phyloP scores from a whole-genome alignment of 2,797 vertebrate species.

The Oreonectes daqikongensis region DNA sequence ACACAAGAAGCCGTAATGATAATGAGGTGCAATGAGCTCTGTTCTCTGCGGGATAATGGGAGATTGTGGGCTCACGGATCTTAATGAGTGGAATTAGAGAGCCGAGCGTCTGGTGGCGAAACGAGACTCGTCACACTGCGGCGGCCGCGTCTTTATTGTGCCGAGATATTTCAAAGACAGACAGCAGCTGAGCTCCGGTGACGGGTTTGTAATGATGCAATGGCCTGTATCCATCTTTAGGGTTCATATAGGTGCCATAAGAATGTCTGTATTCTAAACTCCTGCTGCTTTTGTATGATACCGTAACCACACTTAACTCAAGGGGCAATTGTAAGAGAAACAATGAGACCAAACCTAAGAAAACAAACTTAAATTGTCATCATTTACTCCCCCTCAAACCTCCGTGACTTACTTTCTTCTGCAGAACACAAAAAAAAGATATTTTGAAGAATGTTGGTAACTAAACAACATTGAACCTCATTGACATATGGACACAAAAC shows the following conservation, averaged over 20 bases:
- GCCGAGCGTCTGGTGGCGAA: background rate
- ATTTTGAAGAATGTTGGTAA: too few species aligned
- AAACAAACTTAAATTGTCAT: too few species aligned
- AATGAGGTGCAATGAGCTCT: conserved; percentile 24
- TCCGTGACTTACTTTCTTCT: too few species aligned
- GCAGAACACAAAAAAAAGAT: too few species aligned
- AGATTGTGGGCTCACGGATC: conserved; percentile 25
- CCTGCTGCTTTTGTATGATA: background rate
- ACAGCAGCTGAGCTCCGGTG: background rate
- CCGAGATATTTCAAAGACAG: conserved; percentile 11
- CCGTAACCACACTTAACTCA: background rate
- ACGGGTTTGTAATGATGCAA: conserved; percentile 1
- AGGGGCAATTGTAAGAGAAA: too few species aligned
- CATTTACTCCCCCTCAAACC: too few species aligned
- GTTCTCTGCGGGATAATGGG: conserved; percentile 8
- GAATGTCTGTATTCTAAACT: background rate
- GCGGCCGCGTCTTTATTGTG: background rate
- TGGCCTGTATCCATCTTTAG: background rate
- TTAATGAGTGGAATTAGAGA: conserved; percentile 48
- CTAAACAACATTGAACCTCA: too few species aligned
- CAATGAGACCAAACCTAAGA: too few species aligned
- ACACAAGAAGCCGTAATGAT: conserved; percentile 42
- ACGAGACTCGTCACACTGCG: conserved; percentile 4
- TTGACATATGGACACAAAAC: too few species aligned
- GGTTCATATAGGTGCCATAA: background rate